phyloP scores from a whole-genome alignment of 1,140 invertebrate genomes.

The Geopemphigus sp. region DNA sequence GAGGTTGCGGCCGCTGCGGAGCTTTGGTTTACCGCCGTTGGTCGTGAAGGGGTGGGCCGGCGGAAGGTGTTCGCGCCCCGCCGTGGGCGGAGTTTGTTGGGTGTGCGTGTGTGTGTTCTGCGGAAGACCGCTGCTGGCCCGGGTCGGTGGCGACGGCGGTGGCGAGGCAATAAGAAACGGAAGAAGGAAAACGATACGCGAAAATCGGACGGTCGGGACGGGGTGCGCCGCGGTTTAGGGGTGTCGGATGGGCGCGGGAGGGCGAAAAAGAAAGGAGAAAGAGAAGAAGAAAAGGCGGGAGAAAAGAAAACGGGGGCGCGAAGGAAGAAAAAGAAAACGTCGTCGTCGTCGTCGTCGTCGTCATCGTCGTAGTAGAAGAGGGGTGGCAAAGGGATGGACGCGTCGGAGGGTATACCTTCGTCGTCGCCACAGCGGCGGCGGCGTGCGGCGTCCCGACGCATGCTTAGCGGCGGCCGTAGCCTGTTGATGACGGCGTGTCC shows the following conservation, averaged over 20 bases:
- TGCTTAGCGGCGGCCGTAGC: slow-evolving; percentile 46
- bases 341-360: neutral
- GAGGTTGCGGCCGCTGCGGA: slow-evolving; percentile 46
- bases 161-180: slow-evolving; percentile 27
- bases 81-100: slow-evolving; percentile 29
- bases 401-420: neutral
- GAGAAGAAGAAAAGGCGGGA: slow-evolving; percentile 43
- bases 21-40: slow-evolving; percentile 48
- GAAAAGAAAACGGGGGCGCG: slow-evolving; percentile 47
- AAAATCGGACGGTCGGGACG: neutral
- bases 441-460: slow-evolving; percentile 38
- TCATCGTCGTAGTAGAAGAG: no score
- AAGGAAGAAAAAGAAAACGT: slow-evolving; percentile 43
- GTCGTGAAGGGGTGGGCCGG: slow-evolving; percentile 25
- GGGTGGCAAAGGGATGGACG: neutral
- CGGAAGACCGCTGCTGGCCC: slow-evolving; percentile 31
- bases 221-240: neutral
- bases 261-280: neutral
- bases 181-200: slow-evolving; percentile 41
- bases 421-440: neutral
- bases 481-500: slow-evolving; percentile 46
- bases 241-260: neutral
- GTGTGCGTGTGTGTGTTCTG: slow-evolving; percentile 25
- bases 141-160: slow-evolving; percentile 16
- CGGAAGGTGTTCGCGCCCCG: slow-evolving; percentile 25